Evolutionary conservation across 2,797 vertebrate species (phyloP), one percentile per base, ranked within the genome.

Genomic region (Halcyon badia): DNA sequence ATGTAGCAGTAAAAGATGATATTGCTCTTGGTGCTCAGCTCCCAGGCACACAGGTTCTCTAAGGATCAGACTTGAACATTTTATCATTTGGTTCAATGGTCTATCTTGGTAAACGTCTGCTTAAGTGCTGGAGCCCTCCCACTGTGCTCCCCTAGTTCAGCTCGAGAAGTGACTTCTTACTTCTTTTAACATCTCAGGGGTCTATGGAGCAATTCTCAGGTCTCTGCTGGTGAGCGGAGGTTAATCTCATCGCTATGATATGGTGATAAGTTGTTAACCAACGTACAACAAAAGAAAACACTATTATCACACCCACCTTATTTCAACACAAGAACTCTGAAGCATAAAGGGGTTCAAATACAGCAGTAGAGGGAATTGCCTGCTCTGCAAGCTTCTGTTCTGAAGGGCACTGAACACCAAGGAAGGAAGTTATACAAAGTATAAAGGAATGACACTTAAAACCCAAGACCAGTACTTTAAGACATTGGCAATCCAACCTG

Each of bases 261-360:
- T 37, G 56, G 30, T 35, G 41, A 42, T 52, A 93, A 95, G 33
- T 21, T 88, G 35, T 46, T 37, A 91, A 72, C 19, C 58, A 83
- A 62, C 39, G 70, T 33, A 83, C 26, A 66, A 71, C 58, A 70
- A 84, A 71, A 87, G 37, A 31, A 52, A 93, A 77, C 2, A 33
- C 35, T 48, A 65, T 86, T 83, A 86, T 82, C 89, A 87, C 26
- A 41, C 11, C 33, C 37, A 83, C 14, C 22, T 94, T 83, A 72
- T 86, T 94, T 96, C 64, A 84, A 90, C 15, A 68, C 25, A 70
- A 54, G 8, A 60, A 83, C 19, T 35, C 62, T 57, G 26, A 96
- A 94, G 70, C 14, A 57, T 24, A 87, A 68, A 39, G 41, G 24
- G 92, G 75, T 87, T 94, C 65, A 95, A 90, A 90, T 44, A 91